Conservation (phyloP, 2,113 vertebrate genomes). For the Crypturellus undulatus region DNA sequence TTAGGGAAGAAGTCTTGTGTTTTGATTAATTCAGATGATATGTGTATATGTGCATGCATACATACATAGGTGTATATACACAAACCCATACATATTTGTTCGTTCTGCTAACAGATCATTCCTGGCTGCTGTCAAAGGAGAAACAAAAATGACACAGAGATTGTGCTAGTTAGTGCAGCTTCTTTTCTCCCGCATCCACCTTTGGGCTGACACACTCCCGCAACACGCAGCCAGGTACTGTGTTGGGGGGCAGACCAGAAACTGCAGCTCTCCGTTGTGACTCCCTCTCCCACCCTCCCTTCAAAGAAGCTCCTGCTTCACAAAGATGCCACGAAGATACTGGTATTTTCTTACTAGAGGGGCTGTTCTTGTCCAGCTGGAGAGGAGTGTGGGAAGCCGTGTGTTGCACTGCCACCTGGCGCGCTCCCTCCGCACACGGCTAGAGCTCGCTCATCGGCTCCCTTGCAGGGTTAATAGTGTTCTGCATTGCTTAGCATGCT, state of each 20-base stretch:
- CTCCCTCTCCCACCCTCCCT: not conserved
- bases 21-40: not conserved
- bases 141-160: not conserved
- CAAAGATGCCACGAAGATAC: not conserved
- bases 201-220: not conserved
- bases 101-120: not conserved
- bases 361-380: not conserved
- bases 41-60: not conserved
- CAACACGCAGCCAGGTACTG: not conserved
- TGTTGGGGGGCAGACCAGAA: not conserved
- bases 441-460: not conserved
- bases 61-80: not conserved
- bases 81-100: not conserved
- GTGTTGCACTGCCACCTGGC: constrained; percentile 68
- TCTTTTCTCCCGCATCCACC: not conserved
- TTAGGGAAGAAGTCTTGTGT: constrained; percentile 6
- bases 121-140: not conserved
- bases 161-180: accelerated
- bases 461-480: not conserved
- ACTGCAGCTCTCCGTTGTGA: not conserved
- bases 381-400: not conserved
- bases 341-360: constrained; percentile 7
- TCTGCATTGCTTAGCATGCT: not conserved
- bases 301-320: not conserved
- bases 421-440: not conserved